These are phyloP conservation scores for Prionailurus bengalensis DNA, from an alignment of 2,113 vertebrate species.

Conservation along the genomic window DNA sequence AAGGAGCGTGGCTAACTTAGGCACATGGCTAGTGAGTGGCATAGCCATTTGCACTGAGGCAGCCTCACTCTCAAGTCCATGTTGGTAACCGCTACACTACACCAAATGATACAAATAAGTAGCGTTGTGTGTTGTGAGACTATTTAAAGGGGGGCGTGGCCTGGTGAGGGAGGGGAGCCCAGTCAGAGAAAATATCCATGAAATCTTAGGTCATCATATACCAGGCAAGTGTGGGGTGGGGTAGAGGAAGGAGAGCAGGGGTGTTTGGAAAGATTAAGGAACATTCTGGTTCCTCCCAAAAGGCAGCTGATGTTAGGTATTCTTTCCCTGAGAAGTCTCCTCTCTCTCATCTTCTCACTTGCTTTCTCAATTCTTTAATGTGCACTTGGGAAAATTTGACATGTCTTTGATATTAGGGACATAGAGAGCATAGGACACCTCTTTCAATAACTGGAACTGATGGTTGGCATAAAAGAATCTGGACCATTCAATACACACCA, in stretches of 20 bases:
- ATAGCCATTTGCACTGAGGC: background rate
- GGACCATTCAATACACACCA: background rate
- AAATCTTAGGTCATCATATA: background rate
- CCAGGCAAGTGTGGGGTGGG: background rate
- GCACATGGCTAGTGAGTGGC: background rate
- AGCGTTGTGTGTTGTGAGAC: background rate
- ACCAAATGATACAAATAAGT: background rate
- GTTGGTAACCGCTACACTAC: background rate
- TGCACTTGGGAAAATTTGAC: background rate
- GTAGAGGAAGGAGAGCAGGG: background rate
- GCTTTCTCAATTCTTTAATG: background rate
- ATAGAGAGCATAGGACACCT: background rate
- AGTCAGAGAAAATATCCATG: background rate
- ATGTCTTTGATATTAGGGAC: constrained; percentile 4
- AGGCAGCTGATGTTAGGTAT: background rate
- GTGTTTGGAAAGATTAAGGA: background rate
- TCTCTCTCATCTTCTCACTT: background rate
- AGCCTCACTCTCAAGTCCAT: background rate
- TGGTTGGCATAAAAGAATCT: background rate
- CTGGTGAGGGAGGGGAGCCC: background rate
- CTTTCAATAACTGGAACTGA: background rate
- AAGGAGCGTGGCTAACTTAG: background rate
- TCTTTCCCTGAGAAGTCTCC: background rate
- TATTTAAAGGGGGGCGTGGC: background rate
- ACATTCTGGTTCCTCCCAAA: background rate